phyloP scores from a whole-genome alignment of 2,797 vertebrate species.

The Leuciscus waleckii region DNA sequence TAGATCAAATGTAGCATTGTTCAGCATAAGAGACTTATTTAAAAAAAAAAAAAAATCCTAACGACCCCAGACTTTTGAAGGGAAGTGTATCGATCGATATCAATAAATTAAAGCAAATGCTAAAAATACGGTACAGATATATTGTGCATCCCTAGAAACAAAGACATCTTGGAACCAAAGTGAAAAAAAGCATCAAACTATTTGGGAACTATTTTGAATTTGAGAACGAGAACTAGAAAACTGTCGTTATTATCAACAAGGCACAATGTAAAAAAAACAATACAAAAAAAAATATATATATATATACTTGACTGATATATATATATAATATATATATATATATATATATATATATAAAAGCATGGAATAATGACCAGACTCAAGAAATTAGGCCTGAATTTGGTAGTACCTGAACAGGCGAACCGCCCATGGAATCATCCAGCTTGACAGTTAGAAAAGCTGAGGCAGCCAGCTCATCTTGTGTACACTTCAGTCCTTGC shows the following conservation, averaged over 20 bases:
- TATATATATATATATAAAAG: background rate
- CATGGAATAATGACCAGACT: background rate
- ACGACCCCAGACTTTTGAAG: background rate
- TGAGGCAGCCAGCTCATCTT: slow-evolving; percentile 75
- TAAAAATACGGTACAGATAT: background rate
- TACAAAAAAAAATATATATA: background rate
- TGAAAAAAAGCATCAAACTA: background rate
- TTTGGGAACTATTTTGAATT: background rate
- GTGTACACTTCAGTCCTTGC: slow-evolving; percentile 77
- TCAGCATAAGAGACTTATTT: background rate
- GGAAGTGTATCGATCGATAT: background rate
- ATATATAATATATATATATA: too few relatives aligned
- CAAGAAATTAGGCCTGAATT: background rate
- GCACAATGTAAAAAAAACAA: background rate
- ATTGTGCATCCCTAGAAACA: background rate
- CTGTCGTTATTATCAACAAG: background rate
- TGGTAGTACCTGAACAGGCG: slow-evolving; percentile 76
- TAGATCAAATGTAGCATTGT: background rate
- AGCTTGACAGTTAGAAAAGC: slow-evolving; percentile 75
- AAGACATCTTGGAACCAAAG: background rate
- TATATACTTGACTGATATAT: background rate
- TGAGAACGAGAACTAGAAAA: background rate
- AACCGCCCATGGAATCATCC: slow-evolving; percentile 75
- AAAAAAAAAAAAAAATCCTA: background rate
- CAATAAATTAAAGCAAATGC: background rate